phyloP scores from a whole-genome alignment of 2,113 vertebrate genomes.

The Helogale parvula region DNA sequence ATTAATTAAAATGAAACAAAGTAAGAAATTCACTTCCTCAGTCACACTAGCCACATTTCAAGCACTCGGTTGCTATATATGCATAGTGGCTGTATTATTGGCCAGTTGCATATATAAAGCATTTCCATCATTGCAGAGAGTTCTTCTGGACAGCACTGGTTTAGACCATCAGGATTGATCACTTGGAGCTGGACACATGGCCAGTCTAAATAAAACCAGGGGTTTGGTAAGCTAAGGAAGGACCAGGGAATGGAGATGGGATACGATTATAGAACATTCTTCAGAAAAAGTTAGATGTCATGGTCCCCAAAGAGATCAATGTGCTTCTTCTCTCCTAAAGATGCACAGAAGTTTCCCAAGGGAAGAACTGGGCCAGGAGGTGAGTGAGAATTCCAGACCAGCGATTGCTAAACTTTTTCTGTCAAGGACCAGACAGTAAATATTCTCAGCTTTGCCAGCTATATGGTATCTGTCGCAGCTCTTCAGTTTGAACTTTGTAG shows the following conservation, averaged over 20 bases:
- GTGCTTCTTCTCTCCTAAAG: background rate
- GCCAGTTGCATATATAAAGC: background rate
- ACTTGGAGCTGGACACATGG: background rate
- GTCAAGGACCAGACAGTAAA: background rate
- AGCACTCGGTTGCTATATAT: background rate
- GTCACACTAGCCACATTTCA: background rate
- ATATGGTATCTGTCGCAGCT: background rate
- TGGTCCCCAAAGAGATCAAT: background rate
- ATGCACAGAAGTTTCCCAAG: background rate
- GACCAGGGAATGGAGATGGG: background rate
- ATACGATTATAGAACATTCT: background rate
- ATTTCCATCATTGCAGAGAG: background rate
- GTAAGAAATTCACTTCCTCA: background rate
- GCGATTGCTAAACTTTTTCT: background rate
- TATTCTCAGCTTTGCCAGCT: background rate
- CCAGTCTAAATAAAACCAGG: background rate
- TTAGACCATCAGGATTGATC: background rate
- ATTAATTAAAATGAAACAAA: constrained; percentile 10
- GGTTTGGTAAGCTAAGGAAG: background rate
- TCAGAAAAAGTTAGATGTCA: background rate
- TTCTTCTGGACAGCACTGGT: background rate
- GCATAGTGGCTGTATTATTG: background rate
- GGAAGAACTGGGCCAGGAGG: background rate
- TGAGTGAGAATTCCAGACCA: background rate
- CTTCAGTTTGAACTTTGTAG: background rate